phyloP scores from a whole-genome alignment of 2,797 vertebrate species.

The Danionella dracula region DNA sequence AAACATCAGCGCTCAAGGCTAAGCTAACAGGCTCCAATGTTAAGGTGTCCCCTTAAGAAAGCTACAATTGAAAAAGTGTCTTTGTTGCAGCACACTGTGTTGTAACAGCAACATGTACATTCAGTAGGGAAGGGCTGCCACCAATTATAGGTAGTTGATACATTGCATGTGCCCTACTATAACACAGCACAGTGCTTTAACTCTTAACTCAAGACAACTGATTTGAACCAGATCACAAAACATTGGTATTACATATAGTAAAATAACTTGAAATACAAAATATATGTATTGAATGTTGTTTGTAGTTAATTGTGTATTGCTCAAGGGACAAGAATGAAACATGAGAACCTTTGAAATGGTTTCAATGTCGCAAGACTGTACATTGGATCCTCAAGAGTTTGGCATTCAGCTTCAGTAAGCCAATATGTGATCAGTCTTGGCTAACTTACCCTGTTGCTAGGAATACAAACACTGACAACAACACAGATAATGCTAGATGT shows the following conservation, averaged over 20 bases:
- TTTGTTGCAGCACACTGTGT: constrained; percentile 55
- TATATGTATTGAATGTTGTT: constrained; percentile 43
- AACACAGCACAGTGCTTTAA: constrained; percentile 71
- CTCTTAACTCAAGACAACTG: constrained; percentile 59
- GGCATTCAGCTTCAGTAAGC: constrained; percentile 72
- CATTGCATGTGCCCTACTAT: constrained; percentile 55
- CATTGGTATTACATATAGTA: constrained; percentile 37
- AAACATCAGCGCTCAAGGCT: constrained; percentile 15
- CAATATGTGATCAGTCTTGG: constrained; percentile 67
- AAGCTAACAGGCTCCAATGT: constrained; percentile 19
- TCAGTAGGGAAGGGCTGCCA: constrained; percentile 55
- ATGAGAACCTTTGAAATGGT: constrained; percentile 42
- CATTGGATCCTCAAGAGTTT: constrained; percentile 65
- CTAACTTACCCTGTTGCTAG: constrained; percentile 76
- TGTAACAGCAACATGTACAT: constrained; percentile 63
- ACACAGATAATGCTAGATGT: constrained; percentile 59
- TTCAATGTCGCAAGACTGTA: constrained; percentile 57
- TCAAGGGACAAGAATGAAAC: constrained; percentile 53
- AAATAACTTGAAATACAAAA: constrained; percentile 53
- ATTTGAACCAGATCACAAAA: constrained; percentile 61
- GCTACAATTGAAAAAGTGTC: constrained; percentile 56
- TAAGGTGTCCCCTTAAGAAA: constrained; percentile 30
- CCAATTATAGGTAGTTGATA: constrained; percentile 64
- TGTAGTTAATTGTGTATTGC: constrained; percentile 63
- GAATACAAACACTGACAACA: constrained; percentile 68